Percentiles rank a stretch among this genome's conserved stretches.
Evolutionary conservation across 1,140 invertebrate genomes (phyloP).

Genomic region (Cylas formicarius): DNA sequence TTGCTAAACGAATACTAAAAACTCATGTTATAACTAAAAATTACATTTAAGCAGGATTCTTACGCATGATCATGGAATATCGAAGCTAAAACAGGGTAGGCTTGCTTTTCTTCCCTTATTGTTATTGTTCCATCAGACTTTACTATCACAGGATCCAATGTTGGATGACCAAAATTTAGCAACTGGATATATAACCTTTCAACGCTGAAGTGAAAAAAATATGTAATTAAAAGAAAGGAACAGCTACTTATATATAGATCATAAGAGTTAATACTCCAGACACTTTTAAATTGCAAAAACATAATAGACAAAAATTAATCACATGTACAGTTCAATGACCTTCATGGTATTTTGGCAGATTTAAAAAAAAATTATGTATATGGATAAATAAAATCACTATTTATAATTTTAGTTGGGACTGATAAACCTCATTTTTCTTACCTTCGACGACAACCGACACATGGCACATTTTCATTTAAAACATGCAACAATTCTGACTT

Average conservation of each 20-base stretch:
- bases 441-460: constrained; percentile 87
- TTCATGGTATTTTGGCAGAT: not conserved
- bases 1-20: constrained; percentile 62
- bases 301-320: not conserved
- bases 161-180: constrained; percentile 70
- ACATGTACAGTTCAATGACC: constrained; percentile 10
- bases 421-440: constrained; percentile 38
- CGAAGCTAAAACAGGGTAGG: constrained; percentile 68
- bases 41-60: constrained; percentile 39
- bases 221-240: constrained; percentile 24
- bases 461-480: constrained; percentile 81
- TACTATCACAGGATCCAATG: constrained; percentile 71
- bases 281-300: not conserved
- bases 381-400: constrained; percentile 5
- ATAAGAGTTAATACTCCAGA: not conserved
- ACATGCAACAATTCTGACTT: constrained; percentile 73
- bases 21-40: constrained; percentile 2
- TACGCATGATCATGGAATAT: constrained; percentile 82
- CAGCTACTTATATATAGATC: not conserved
- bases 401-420: not conserved
- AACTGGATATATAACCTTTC: constrained; percentile 78
- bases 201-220: constrained; percentile 74
- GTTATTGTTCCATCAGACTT: constrained; percentile 64
- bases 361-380: not conserved
- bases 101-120: constrained; percentile 67